A percentile compares a stretch with the other conserved stretches of the same genome.
phyloP scores from a whole-genome alignment of 1,140 invertebrate genomes.

The Ruditapes philippinarum region DNA sequence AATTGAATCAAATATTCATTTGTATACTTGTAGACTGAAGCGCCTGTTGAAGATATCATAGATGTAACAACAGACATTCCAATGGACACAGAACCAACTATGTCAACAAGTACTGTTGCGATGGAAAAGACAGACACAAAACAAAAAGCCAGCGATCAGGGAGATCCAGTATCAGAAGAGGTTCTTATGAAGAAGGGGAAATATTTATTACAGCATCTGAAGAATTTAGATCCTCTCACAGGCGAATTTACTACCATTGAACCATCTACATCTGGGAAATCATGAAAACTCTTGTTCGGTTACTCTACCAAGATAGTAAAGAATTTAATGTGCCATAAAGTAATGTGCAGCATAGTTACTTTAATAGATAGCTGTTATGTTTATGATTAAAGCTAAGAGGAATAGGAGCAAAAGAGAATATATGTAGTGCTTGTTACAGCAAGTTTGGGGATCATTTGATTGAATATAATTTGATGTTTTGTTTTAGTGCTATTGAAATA shows the following conservation, averaged over 20 bases:
- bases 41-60: constrained; percentile 45
- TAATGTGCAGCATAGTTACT: no score
- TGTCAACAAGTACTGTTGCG: not conserved
- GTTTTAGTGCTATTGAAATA: no score
- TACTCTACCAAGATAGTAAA: no score
- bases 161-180: constrained; percentile 12
- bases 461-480: no score
- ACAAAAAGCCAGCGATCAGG: not conserved
- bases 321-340: no score
- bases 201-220: constrained; percentile 53
- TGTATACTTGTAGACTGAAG: constrained; percentile 27
- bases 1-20: not conserved
- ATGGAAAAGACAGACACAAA: not conserved
- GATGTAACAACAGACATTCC: constrained; percentile 54
- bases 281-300: not conserved
- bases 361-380: no score
- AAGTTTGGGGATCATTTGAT: no score
- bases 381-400: no score
- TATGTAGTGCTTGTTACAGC: no score
- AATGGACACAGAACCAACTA: not conserved
- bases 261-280: not conserved
- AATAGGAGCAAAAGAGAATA: no score
- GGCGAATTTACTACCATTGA: not conserved
- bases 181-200: constrained; percentile 61
- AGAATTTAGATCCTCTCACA: constrained; percentile 32